Evolutionary conservation across 2,797 vertebrate genomes (phyloP).

Genomic region (Onychomys leucogaster): DNA sequence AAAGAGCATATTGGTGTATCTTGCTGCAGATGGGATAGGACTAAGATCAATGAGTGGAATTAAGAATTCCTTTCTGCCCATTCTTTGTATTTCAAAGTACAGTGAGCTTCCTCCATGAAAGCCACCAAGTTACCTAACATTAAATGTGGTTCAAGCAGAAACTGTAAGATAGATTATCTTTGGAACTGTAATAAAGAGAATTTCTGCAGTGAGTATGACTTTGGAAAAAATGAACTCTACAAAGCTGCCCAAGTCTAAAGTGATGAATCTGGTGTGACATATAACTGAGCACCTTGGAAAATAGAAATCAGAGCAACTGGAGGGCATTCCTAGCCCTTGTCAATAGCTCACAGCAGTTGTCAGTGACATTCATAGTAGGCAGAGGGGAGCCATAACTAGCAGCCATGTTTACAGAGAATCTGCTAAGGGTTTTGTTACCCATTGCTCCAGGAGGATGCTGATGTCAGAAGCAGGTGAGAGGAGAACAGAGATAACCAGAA

Average conservation of each 20-base stretch:
- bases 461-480: background rate
- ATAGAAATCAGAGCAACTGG: background rate
- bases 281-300: background rate
- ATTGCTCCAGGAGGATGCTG: background rate
- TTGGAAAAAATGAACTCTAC: constrained; percentile 71
- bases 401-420: background rate
- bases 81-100: background rate
- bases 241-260: constrained; percentile 20
- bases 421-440: background rate
- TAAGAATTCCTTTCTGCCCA: background rate
- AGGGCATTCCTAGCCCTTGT: background rate
- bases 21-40: background rate
- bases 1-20: background rate
- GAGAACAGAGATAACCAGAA: background rate
- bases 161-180: constrained; percentile 15
- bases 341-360: background rate
- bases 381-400: background rate
- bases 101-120: background rate
- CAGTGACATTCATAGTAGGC: background rate
- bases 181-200: constrained; percentile 3
- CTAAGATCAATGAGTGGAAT: background rate
- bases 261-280: constrained; percentile 38
- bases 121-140: background rate
- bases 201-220: constrained; percentile 34
- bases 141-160: constrained; percentile 39